Percentiles rank a stretch among this genome's conserved stretches.
phyloP scores from a whole-genome alignment of 2,113 vertebrate species.

The Phrynosoma blainvillii region DNA sequence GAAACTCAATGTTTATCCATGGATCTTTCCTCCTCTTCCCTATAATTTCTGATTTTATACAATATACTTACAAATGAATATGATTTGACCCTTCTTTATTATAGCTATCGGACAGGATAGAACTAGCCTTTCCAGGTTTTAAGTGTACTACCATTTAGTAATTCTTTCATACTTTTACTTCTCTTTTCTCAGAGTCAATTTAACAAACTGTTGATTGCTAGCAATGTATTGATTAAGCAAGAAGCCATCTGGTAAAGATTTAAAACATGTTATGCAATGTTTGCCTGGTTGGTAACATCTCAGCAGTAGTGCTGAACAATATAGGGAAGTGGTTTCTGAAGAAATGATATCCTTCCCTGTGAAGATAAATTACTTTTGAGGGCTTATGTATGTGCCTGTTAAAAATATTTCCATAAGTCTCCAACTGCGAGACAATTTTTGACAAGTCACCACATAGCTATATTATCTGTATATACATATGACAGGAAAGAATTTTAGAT shows the following conservation, averaged over 20 bases:
- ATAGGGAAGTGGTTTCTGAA: slow-evolving; percentile 48
- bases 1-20: neutral
- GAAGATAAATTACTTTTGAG: slow-evolving; percentile 47
- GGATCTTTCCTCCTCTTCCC: neutral
- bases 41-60: neutral
- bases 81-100: neutral
- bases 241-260: slow-evolving; percentile 31
- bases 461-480: neutral
- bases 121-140: slow-evolving; percentile 1
- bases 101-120: neutral
- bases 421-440: slow-evolving; percentile 27
- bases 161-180: neutral
- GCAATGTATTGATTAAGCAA: neutral
- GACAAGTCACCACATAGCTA: slow-evolving; percentile 23
- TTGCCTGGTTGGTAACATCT: slow-evolving; percentile 43
- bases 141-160: neutral
- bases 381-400: slow-evolving; percentile 34
- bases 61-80: neutral
- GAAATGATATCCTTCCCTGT: slow-evolving; percentile 45
- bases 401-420: slow-evolving; percentile 65
- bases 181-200: neutral
- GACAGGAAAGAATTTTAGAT: neutral
- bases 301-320: neutral
- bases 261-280: slow-evolving; percentile 25
- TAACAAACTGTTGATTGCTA: neutral